phyloP scores from a whole-genome alignment of 1,140 invertebrate species.

The Leptonema lineaticorne region DNA sequence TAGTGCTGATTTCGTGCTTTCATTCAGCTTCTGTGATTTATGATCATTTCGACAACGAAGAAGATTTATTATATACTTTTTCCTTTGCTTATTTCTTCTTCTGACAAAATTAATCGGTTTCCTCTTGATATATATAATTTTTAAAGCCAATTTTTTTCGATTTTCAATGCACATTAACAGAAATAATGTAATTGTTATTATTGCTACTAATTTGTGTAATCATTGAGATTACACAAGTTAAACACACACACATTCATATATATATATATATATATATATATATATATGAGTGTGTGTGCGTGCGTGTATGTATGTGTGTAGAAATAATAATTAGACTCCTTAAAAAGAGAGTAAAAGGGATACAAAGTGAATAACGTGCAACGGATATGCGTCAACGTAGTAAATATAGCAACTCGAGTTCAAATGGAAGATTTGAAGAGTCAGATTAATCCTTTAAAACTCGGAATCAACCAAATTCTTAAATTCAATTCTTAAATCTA shows the following conservation, averaged over 20 bases:
- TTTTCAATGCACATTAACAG: no score
- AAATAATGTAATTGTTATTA: no score
- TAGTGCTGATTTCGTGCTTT: not conserved
- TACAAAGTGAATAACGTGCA: not conserved
- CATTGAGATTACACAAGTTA: no score
- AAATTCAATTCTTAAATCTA: no score
- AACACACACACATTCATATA: no score
- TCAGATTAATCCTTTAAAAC: not conserved
- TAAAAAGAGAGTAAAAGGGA: no score
- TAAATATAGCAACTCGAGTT: slow-evolving; percentile 17
- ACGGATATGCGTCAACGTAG: slow-evolving; percentile 19
- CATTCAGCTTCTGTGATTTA: not conserved
- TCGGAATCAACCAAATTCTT: no score
- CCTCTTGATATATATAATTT: no score
- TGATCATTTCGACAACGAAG: not conserved
- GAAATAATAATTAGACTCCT: not conserved
- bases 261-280: not conserved
- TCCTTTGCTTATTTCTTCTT: not conserved
- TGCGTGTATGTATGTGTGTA: not conserved
- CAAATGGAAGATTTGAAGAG: slow-evolving; percentile 7
- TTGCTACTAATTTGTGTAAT: no score
- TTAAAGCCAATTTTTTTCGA: no score
- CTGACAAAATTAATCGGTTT: not conserved
- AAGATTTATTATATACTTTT: not conserved
- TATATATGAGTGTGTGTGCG: no score